A percentile compares a stretch with the other conserved stretches of the same genome.
These are phyloP conservation scores for Meteorus cinctellus DNA, from an alignment of 2,888 invertebrate genomes.

Conservation along the genomic window DNA sequence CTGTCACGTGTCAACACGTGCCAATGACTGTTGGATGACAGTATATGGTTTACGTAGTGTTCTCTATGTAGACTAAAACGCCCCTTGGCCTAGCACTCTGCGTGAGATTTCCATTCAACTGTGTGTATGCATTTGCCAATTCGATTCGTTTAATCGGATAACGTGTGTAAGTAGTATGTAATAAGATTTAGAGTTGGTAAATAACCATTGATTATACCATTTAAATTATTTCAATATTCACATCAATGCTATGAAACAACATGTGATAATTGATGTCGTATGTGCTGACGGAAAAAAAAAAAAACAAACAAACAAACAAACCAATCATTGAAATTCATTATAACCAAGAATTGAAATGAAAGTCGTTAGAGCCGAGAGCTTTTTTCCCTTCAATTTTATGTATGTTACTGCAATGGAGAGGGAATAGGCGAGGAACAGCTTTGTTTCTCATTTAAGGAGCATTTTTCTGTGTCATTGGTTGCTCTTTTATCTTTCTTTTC, in stretches of 20 bases:
- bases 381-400: conserved; percentile 21
- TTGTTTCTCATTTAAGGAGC: conserved; percentile 39
- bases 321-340: no score
- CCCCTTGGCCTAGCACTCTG: conserved; percentile 9
- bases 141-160: conserved; percentile 45
- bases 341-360: neutral
- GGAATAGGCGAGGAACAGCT: conserved; percentile 36
- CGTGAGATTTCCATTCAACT: conserved; percentile 38
- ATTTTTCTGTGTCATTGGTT: conserved; percentile 60
- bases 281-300: no score
- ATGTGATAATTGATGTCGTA: no score
- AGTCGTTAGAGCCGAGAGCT: neutral
- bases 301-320: no score
- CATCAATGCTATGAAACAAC: neutral
- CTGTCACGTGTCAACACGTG: conserved; percentile 71
- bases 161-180: conserved; percentile 44
- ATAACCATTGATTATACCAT: conserved; percentile 34
- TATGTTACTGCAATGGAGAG: neutral
- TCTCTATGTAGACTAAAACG: conserved; percentile 29
- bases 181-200: conserved; percentile 36
- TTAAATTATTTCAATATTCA: conserved; percentile 6
- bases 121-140: conserved; percentile 42
- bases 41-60: conserved; percentile 21
- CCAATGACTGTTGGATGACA: conserved; percentile 45
- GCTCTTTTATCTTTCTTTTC: conserved; percentile 36